These are phyloP conservation scores for Nematolebias whitei DNA, from an alignment of 2,113 vertebrate genomes.

Conservation along the genomic window DNA sequence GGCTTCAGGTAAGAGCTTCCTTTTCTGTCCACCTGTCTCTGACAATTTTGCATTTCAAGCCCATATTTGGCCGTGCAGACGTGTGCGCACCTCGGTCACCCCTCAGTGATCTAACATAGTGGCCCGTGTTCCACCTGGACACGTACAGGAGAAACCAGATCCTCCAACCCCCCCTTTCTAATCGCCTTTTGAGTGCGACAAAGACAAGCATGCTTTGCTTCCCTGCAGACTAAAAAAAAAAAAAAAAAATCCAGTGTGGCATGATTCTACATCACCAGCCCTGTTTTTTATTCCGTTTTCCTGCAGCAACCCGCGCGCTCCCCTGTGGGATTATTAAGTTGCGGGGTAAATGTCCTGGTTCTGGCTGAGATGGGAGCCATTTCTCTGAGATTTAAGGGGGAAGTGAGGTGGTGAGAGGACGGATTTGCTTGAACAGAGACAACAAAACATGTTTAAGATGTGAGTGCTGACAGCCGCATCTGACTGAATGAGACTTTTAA, in stretches of 20 bases:
- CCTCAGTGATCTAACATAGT: slow-evolving; percentile 80
- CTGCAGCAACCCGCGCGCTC: slow-evolving; percentile 4
- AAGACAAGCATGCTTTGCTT: slow-evolving; percentile 66
- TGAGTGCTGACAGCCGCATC: too few relatives aligned
- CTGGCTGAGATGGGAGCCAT: slow-evolving; percentile 24
- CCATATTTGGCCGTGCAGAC: slow-evolving; percentile 22
- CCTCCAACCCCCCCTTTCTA: slow-evolving; percentile 75
- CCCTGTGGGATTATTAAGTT: slow-evolving; percentile 51
- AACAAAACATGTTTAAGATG: too few relatives aligned
- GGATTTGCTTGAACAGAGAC: neutral
- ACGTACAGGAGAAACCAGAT: slow-evolving; percentile 86
- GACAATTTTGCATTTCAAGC: slow-evolving; percentile 20
- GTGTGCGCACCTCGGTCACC: slow-evolving; percentile 68
- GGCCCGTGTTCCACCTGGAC: slow-evolving; percentile 81
- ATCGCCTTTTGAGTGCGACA: slow-evolving; percentile 76
- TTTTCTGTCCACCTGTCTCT: slow-evolving; percentile 16
- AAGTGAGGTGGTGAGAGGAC: slow-evolving; percentile 59
- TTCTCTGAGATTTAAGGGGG: slow-evolving; percentile 33
- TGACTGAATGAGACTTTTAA: too few relatives aligned
- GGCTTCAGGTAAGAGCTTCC: slow-evolving; percentile 65
- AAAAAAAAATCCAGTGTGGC: slow-evolving; percentile 16
- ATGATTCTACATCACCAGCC: slow-evolving; percentile 52
- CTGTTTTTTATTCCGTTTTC: neutral
- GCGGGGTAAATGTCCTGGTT: slow-evolving; percentile 42
- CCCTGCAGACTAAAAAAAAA: slow-evolving; percentile 33